Base-by-base conservation (phyloP, 2,113 vertebrate genomes). In the Balaeniceps rex region DNA sequence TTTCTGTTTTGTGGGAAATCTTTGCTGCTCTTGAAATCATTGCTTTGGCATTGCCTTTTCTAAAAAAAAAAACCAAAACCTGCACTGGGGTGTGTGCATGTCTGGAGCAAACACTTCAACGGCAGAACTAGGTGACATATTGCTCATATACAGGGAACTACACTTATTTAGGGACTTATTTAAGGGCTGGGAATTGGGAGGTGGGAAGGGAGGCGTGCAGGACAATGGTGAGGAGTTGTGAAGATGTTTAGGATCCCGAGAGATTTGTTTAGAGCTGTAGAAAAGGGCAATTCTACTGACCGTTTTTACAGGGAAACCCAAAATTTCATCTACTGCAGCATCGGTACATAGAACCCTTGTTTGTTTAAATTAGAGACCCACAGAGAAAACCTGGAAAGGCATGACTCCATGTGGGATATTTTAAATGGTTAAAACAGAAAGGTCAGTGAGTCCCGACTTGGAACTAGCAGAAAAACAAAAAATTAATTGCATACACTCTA, bases 81-180 rank as follows among this genome's bases (percentile, higher is more conserved):
- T 68, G 24, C 34, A 57, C 12, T 24, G 2, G 18, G 23, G 26
- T 6, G 2, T 3, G 1, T 33, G 26, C 4, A 7, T 11, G 13
- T 31, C 65, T 90, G 28, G 19, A 68, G 33, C 38, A 82, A 71
- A 68, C 11, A 19, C 25, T 36, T 18, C 49, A 31, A 3, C 5
- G 3, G 49, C 63, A 61, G 36, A 10, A 44, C 31, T 44, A 49
- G 24, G 23, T 69, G 34, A 38, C 23, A 25, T 28, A 12, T 16
- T 75, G 33, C 23, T 64, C 38, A 46, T 8, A 13, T 11, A 60
- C 15, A 71, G 26, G 36, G 40, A 80, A 25, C 46, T 61, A 52
- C 29, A 12, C 46, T 60, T 88, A 25, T 34, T 51, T 65, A 74
- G 55, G 55, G 54, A 38, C 64, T 63, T 55, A 18, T 16, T 77